A percentile compares a stretch with the other conserved stretches of the same genome.
Evolutionary conservation across 2,797 vertebrate genomes (phyloP).

Genomic region (Eidolon dupreanum): DNA sequence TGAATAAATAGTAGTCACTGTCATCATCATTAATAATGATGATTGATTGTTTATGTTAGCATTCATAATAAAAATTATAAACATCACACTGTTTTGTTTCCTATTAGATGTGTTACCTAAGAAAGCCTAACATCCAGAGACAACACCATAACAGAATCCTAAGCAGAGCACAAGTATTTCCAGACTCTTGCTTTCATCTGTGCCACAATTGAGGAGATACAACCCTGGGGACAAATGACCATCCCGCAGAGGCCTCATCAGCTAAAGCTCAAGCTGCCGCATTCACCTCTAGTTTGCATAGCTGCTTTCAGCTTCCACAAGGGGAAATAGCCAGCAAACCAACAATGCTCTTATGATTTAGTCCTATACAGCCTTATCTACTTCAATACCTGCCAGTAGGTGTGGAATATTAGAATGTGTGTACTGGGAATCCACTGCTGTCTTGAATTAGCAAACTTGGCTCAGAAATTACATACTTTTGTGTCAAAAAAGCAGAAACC

Average conservation of each 20-base stretch:
- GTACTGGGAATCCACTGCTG: conserved; percentile 74
- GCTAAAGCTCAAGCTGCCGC: neutral
- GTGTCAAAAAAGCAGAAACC: conserved; percentile 84
- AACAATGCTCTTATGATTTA: conserved; percentile 71
- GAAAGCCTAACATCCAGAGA: neutral
- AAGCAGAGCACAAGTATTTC: neutral
- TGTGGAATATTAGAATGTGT: conserved; percentile 78
- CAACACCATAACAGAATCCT: neutral
- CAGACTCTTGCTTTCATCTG: neutral
- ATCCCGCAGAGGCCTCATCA: neutral
- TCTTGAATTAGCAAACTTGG: conserved; percentile 79
- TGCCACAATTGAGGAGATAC: neutral
- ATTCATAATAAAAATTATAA: conserved; percentile 34
- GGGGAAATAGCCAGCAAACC: neutral
- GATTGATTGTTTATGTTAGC: neutral
- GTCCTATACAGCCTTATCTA: conserved; percentile 80
- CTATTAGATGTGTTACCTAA: neutral
- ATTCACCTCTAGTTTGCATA: neutral
- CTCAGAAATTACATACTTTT: conserved; percentile 84
- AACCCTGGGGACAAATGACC: neutral
- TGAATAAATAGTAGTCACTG: neutral
- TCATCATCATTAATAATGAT: neutral
- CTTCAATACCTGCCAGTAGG: conserved; percentile 80
- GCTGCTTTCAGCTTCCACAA: neutral
- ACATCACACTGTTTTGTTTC: neutral